phyloP scores from a whole-genome alignment of 92 coral and sea anemone genomes.

The Muricea muricata region DNA sequence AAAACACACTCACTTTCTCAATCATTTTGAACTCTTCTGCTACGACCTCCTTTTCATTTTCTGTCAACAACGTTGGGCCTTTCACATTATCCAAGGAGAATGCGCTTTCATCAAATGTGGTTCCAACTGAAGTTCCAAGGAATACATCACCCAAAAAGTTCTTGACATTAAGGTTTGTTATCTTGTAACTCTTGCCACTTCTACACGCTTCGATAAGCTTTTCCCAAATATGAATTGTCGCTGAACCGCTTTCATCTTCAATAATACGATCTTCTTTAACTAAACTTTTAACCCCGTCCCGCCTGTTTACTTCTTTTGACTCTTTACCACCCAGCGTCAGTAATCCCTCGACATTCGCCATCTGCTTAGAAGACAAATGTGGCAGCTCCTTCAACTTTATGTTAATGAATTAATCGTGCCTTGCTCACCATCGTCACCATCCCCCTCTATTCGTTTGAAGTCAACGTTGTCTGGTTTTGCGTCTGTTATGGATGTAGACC shows the following conservation, averaged over 20 bases:
- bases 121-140: not conserved
- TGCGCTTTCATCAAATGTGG: not conserved
- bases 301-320: constrained; percentile 54
- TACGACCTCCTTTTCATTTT: constrained; percentile 1
- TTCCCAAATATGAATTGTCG: constrained; percentile 64
- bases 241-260: constrained; percentile 46
- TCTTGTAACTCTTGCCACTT: constrained; percentile 36
- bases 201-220: constrained; percentile 27
- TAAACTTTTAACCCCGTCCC: constrained; percentile 44
- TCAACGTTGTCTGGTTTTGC: constrained; percentile 35
- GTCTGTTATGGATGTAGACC: not conserved
- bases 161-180: constrained; percentile 51
- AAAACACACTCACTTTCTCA: constrained; percentile 42
- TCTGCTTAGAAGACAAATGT: constrained; percentile 41
- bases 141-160: constrained; percentile 56
- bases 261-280: constrained; percentile 65
- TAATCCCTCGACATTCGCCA: constrained; percentile 35
- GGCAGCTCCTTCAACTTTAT: constrained; percentile 33
- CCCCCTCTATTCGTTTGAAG: constrained; percentile 40
- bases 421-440: constrained; percentile 34
- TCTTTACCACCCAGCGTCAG: constrained; percentile 43
- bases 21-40: constrained; percentile 53
- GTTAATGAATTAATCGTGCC: constrained; percentile 37
- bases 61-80: not conserved
- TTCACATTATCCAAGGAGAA: not conserved